phyloP scores from a whole-genome alignment of 2,888 invertebrate genomes.

The Anorthoa munda region DNA sequence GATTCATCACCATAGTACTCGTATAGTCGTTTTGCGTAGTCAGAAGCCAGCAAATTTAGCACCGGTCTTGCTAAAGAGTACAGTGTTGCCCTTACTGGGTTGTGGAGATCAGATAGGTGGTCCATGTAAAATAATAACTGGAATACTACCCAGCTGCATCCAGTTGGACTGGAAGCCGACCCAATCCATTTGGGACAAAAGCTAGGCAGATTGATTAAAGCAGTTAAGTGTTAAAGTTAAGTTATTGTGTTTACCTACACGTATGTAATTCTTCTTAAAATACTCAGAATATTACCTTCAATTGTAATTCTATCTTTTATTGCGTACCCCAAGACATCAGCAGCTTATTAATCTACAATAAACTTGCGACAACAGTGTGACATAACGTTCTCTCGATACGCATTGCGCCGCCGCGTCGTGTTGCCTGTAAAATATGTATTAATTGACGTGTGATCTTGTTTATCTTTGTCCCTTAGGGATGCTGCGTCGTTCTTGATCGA shows the following conservation, averaged over 20 bases:
- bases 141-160: too few species aligned
- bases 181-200: too few species aligned
- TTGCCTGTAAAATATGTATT: slow-evolving; percentile 41
- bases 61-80: too few species aligned
- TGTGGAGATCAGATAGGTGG: too few species aligned
- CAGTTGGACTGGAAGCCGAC: too few species aligned
- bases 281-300: neutral
- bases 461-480: slow-evolving; percentile 38
- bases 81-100: too few species aligned
- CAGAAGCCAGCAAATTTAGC: too few species aligned
- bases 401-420: slow-evolving; percentile 21
- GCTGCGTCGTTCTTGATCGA: slow-evolving; percentile 7
- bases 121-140: too few species aligned
- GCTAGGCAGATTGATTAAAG: too few species aligned
- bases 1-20: too few species aligned
- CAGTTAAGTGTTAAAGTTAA: too few species aligned
- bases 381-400: slow-evolving; percentile 24
- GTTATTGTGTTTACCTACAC: neutral
- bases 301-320: neutral
- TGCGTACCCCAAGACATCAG: slow-evolving; percentile 1
- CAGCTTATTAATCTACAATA: slow-evolving; percentile 33
- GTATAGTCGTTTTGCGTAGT: too few species aligned
- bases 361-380: neutral
- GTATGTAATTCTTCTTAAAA: slow-evolving; percentile 3
- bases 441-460: slow-evolving; percentile 46